A percentile compares a stretch with the other conserved stretches of the same genome.
Conservation (phyloP, 2,113 vertebrate genomes). For the Chrysemys picta region DNA sequence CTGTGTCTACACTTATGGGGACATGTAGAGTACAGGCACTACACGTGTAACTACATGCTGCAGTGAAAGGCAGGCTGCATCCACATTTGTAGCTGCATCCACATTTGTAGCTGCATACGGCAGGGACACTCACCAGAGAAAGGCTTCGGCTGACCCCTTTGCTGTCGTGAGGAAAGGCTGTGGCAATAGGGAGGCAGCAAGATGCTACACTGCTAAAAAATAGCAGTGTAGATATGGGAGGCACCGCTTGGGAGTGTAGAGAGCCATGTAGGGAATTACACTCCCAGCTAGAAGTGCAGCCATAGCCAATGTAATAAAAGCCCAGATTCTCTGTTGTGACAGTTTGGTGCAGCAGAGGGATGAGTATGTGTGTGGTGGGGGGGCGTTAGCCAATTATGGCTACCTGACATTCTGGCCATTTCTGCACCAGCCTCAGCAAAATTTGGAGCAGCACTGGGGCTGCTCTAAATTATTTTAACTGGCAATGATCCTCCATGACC, state of each 20-base stretch:
- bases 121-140: neutral
- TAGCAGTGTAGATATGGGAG: neutral
- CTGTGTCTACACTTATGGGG: too few species aligned
- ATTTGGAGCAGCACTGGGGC: neutral
- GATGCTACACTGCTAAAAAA: neutral
- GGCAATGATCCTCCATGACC: neutral
- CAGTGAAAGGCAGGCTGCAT: neutral
- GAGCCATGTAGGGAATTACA: neutral
- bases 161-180: neutral
- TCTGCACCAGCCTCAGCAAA: neutral
- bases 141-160: neutral
- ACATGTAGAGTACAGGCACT: too few species aligned
- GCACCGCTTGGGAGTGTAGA: neutral
- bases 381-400: neutral
- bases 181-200: neutral
- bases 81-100: neutral
- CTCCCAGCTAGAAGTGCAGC: neutral
- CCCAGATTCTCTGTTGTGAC: neutral
- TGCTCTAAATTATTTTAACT: neutral
- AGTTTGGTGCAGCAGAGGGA: neutral
- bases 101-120: neutral
- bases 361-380: neutral
- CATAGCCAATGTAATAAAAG: neutral
- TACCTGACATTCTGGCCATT: neutral
- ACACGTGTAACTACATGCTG: too few species aligned